A percentile compares a stretch with the other conserved stretches of the same genome.
phyloP scores from a whole-genome alignment of 1,140 invertebrate genomes.

The Trigoniulus corallinus region DNA sequence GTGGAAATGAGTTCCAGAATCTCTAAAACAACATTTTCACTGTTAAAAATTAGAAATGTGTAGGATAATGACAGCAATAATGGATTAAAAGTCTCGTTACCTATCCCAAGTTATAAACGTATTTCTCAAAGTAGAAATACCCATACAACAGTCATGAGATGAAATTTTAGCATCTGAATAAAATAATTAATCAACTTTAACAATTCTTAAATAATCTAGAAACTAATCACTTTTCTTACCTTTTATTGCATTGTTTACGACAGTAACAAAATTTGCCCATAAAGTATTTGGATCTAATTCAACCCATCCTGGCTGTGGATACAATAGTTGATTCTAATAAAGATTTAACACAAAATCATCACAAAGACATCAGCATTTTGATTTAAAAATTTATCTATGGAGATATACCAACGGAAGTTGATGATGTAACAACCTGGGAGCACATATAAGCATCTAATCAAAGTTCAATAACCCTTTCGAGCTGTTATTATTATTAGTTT shows the following conservation, averaged over 20 bases:
- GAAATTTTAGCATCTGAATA: constrained; percentile 14
- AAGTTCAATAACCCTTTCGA: no score
- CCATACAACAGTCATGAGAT: constrained; percentile 50
- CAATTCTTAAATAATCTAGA: background rate
- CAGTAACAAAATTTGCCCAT: constrained; percentile 50
- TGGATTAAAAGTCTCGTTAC: constrained; percentile 14
- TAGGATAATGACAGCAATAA: background rate
- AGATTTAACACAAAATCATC: no score
- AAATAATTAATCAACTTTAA: background rate
- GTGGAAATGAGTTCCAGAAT: constrained; percentile 71
- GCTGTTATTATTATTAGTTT: no score
- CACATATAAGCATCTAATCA: no score
- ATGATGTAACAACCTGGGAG: no score
- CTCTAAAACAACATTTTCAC: constrained; percentile 53
- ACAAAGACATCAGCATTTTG: no score
- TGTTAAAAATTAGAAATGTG: constrained; percentile 16
- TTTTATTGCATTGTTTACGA: constrained; percentile 45
- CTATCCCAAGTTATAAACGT: constrained; percentile 79
- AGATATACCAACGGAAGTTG: no score
- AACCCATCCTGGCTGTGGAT: constrained; percentile 54
- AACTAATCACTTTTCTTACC: constrained; percentile 27
- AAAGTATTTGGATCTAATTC: constrained; percentile 79
- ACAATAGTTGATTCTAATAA: constrained; percentile 59
- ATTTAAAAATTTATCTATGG: no score
- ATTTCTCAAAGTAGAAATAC: constrained; percentile 69